A percentile compares a stretch with the other conserved stretches of the same genome.
Evolutionary conservation across 2,888 invertebrate species (phyloP).

Genomic region (Liodrosophila aerea): DNA sequence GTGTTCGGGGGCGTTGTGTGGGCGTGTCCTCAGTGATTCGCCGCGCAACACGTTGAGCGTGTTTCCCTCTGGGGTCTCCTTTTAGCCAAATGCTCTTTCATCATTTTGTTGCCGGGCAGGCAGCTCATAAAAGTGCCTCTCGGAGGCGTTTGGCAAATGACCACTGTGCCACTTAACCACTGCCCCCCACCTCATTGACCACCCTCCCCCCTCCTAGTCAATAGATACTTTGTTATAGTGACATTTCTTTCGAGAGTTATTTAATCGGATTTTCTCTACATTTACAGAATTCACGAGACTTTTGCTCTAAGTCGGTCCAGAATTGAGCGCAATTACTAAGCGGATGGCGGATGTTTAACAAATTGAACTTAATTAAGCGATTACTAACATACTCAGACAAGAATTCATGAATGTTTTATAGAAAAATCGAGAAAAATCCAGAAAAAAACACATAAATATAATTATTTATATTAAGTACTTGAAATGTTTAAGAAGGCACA

Average conservation of each 20-base stretch:
- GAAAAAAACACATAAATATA: conserved; percentile 31
- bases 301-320: conserved; percentile 71
- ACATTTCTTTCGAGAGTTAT: too few relatives aligned
- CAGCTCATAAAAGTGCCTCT: conserved; percentile 19
- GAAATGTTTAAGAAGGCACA: conserved; percentile 27
- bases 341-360: conserved; percentile 33
- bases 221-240: too few relatives aligned
- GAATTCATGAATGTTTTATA: conserved; percentile 62
- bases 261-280: conserved; percentile 9
- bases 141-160: background rate
- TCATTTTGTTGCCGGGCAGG: conserved; percentile 12
- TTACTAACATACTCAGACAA: conserved; percentile 70
- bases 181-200: too few relatives aligned
- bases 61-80: background rate
- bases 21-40: conserved; percentile 31
- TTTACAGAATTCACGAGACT: conserved; percentile 80
- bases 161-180: background rate
- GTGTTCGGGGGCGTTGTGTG: conserved; percentile 1
- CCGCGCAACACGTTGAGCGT: conserved; percentile 33
- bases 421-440: conserved; percentile 24
- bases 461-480: conserved; percentile 33
- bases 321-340: conserved; percentile 18
- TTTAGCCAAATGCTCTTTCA: conserved; percentile 9
- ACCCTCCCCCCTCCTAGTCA: background rate
- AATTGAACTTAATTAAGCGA: conserved; percentile 49